Evolutionary conservation across 1,140 invertebrate genomes (phyloP).

Genomic region (Nephila pilipes): DNA sequence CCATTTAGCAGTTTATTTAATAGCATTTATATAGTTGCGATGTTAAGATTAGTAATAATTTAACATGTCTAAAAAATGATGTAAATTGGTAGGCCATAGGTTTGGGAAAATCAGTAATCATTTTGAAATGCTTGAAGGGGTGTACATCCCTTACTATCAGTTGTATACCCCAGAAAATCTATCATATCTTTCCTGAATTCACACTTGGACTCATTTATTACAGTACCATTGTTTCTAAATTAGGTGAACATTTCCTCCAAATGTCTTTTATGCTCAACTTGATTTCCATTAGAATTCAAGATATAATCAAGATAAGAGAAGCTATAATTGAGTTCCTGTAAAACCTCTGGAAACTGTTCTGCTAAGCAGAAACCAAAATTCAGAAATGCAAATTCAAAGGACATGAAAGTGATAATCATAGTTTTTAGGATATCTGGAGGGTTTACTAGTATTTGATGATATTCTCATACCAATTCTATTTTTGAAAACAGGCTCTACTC

Average conservation of each 20-base stretch:
- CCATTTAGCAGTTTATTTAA: not conserved
- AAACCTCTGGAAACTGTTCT: slow-evolving; percentile 58
- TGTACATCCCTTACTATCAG: not conserved
- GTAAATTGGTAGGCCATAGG: not conserved
- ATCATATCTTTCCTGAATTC: too few species aligned
- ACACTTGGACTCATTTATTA: not conserved
- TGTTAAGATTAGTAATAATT: slow-evolving; percentile 52
- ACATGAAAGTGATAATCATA: slow-evolving; percentile 77
- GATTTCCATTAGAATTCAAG: not conserved
- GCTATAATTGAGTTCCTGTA: not conserved
- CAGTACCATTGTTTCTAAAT: not conserved
- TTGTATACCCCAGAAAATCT: slow-evolving; percentile 67
- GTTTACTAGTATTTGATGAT: slow-evolving; percentile 64
- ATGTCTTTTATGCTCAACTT: not conserved
- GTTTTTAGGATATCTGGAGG: slow-evolving; percentile 64
- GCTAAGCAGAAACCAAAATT: slow-evolving; percentile 79
- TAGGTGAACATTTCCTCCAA: not conserved
- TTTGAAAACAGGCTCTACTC: slow-evolving; percentile 57
- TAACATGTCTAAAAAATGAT: slow-evolving; percentile 9
- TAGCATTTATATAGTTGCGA: not conserved
- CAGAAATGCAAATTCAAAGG: slow-evolving; percentile 79
- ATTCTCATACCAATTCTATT: slow-evolving; percentile 46
- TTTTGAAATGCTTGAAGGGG: not conserved
- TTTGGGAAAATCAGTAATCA: slow-evolving; percentile 15
- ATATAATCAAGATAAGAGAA: not conserved